phyloP scores from a whole-genome alignment of 2,888 invertebrate species.

The Zygogramma bicolorata region DNA sequence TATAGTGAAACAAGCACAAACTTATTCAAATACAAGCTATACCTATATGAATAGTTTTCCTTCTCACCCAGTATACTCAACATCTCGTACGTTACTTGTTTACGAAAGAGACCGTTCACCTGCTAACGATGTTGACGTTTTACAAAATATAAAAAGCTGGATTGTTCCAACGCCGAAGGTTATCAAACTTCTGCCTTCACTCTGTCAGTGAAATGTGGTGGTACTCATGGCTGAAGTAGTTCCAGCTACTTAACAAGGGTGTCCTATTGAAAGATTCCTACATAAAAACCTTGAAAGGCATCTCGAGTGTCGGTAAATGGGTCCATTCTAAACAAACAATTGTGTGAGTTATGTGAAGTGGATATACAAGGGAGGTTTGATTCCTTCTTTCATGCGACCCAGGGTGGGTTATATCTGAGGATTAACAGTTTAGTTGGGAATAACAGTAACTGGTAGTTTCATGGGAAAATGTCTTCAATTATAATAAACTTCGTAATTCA shows the following conservation, averaged over 20 bases:
- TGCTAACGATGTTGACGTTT: background rate
- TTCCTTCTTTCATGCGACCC: background rate
- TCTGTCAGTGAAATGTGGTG: background rate
- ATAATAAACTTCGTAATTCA: too few species aligned
- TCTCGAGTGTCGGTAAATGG: background rate
- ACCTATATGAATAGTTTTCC: background rate
- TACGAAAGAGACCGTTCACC: slow-evolving; percentile 9
- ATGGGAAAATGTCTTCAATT: too few species aligned
- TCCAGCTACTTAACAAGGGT: background rate
- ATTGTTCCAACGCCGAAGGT: background rate
- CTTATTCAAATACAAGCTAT: background rate
- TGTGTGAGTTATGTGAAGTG: background rate
- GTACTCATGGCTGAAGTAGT: background rate
- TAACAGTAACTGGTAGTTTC: too few species aligned
- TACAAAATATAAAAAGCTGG: background rate
- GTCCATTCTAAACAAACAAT: background rate
- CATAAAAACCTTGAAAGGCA: background rate
- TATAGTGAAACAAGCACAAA: too few species aligned
- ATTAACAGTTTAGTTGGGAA: too few species aligned
- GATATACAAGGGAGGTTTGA: background rate
- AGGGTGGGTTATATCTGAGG: too few species aligned
- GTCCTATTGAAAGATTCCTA: background rate
- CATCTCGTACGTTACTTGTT: background rate
- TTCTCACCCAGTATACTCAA: background rate
- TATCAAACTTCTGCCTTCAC: background rate